A percentile compares a stretch with the other conserved stretches of the same genome.
Evolutionary conservation across 2,888 invertebrate genomes (phyloP).

Genomic region (Drosophila testacea): DNA sequence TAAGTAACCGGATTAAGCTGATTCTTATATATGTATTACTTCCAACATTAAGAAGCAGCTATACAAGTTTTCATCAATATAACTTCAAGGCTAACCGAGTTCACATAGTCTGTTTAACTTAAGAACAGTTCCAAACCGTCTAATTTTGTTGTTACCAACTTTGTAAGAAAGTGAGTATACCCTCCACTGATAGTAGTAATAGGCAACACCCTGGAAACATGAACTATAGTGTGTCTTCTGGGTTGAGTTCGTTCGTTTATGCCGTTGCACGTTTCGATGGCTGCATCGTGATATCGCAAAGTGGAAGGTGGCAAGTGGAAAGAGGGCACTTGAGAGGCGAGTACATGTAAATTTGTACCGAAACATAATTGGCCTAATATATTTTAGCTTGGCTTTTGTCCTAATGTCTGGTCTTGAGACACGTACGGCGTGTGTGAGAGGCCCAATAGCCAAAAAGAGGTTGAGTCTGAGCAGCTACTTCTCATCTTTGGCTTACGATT

Average conservation of each 20-base stretch:
- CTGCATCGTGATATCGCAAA: slow-evolving; percentile 67
- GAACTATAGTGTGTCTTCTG: slow-evolving; percentile 16
- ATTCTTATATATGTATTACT: not conserved
- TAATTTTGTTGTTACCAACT: not conserved
- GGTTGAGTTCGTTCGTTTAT: slow-evolving; percentile 53
- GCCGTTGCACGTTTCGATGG: slow-evolving; percentile 67
- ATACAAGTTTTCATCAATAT: not conserved
- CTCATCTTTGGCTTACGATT: slow-evolving; percentile 69
- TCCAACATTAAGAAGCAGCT: no score
- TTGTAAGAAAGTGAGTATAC: not conserved
- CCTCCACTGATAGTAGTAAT: not conserved
- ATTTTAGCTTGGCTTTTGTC: slow-evolving; percentile 58
- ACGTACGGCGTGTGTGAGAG: slow-evolving; percentile 47
- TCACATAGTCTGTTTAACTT: not conserved
- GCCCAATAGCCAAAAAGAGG: slow-evolving; percentile 1
- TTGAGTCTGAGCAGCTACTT: slow-evolving; percentile 32
- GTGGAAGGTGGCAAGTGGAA: slow-evolving; percentile 11
- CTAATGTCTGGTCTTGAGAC: slow-evolving; percentile 51
- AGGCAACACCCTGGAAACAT: slow-evolving; percentile 32
- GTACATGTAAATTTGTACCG: slow-evolving; percentile 69
- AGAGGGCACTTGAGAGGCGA: slow-evolving; percentile 68
- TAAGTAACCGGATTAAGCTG: not conserved
- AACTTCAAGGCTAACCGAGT: not conserved
- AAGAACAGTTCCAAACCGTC: no score
- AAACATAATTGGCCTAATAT: slow-evolving; percentile 81